Base-by-base conservation (phyloP, 2,888 invertebrate genomes). In the Fragum sueziense region DNA sequence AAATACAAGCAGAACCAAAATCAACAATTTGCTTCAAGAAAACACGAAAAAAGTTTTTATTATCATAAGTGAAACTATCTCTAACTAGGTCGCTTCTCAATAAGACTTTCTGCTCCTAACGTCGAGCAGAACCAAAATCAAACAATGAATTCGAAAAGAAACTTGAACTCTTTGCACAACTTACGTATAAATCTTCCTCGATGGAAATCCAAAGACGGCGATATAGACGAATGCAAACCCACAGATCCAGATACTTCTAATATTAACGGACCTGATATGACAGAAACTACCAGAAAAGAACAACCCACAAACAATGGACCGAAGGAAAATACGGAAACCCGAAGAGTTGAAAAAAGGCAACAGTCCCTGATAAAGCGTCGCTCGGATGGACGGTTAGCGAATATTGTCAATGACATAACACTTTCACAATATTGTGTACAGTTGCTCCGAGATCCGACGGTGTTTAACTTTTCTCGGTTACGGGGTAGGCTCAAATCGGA, bases 391-490 rank as follows among this genome's bases (percentile, higher is more conserved):
- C 86, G 84, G 25, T 76, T 90, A 70, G 87, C 85, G 2, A 85
- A 84, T 69, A 80, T 90, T 29, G 85, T 85, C 2, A 84, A 82
- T 71, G 88, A 88, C 57, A 80, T 85, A 20, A 86, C 83, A 27
- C 73, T 88, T 34, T 87, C 88, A 37, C 86, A 88, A 11, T 87
- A 89, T 2, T 86, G 86, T 51, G 86, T 91, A 1, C 80, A 81
- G 62, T 74, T 91, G 11, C 78, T 91, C 11, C 84, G 86, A 29
- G 83, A 88, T 37, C 91, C 91, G 0, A 87, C 88, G 6, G 88
- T 91, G n/a, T 86, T 88, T 62, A 90, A 85, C 67, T 88, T 91
- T 70, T 86, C 88, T 22, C 85, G 89, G 3, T 85, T 92, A n/a
- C 82, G 91, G 34, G 86, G 86, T 61, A 89, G 89, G 75, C 82